Percentiles rank a stretch among this genome's conserved stretches.
phyloP scores from a whole-genome alignment of 2,797 vertebrate species.

The Manis pentadactyla region DNA sequence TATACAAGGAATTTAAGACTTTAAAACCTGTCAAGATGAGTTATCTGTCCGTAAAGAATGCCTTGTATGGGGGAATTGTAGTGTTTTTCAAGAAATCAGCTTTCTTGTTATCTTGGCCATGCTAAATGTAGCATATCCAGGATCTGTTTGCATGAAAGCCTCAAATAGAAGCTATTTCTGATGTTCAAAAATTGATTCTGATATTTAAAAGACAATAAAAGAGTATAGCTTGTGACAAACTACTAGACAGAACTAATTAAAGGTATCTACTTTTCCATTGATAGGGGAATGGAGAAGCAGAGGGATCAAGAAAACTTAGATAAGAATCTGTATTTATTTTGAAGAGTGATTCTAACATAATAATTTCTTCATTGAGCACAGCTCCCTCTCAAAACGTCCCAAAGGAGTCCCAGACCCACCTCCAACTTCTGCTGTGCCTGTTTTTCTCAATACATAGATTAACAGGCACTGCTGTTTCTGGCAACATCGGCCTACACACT shows the following conservation, averaged over 20 bases:
- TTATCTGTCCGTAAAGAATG: slow-evolving; percentile 72
- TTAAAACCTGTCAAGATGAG: slow-evolving; percentile 70
- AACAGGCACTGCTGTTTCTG: neutral
- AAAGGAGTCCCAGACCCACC: neutral
- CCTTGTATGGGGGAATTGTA: slow-evolving; percentile 45
- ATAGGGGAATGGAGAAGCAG: neutral
- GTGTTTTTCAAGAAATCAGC: slow-evolving; percentile 41
- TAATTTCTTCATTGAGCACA: slow-evolving; percentile 9
- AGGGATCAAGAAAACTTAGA: neutral
- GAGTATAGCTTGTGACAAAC: slow-evolving; percentile 14
- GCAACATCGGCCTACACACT: neutral
- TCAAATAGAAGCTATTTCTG: slow-evolving; percentile 52
- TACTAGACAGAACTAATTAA: slow-evolving; percentile 10
- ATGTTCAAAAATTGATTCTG: slow-evolving; percentile 53
- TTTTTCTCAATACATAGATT: slow-evolving; percentile 42
- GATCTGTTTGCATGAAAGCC: slow-evolving; percentile 58
- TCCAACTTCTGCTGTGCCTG: neutral
- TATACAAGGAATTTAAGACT: slow-evolving; percentile 64
- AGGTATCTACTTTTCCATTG: neutral
- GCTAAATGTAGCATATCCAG: slow-evolving; percentile 65
- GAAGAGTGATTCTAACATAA: neutral
- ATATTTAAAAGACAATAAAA: slow-evolving; percentile 60
- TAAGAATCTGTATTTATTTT: slow-evolving; percentile 36
- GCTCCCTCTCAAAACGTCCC: neutral
- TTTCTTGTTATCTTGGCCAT: slow-evolving; percentile 65